Evolutionary conservation across 1,140 invertebrate genomes (phyloP).

Genomic region (Brachystomella parvula): DNA sequence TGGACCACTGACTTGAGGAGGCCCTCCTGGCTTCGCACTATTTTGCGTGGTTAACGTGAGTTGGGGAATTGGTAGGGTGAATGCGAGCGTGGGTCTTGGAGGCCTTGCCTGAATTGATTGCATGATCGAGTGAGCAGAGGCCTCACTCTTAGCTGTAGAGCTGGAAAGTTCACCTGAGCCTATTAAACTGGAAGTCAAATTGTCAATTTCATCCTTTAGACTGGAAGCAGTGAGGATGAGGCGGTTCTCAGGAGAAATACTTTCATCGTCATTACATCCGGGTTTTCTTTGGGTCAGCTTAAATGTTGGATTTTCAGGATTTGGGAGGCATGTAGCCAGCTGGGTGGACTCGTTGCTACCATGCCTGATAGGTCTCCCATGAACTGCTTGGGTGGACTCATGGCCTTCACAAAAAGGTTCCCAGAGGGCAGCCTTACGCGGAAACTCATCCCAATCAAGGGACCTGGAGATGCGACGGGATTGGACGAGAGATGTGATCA

Average conservation of each 20-base stretch:
- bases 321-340: neutral
- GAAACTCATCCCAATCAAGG: slow-evolving; percentile 28
- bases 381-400: slow-evolving; percentile 2
- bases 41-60: neutral
- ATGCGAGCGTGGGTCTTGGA: neutral
- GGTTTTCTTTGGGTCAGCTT: neutral
- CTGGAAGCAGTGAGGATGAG: neutral
- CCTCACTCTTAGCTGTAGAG: neutral
- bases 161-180: neutral
- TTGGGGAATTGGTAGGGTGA: slow-evolving; percentile 21
- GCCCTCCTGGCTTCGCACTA: neutral
- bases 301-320: neutral
- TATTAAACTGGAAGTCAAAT: slow-evolving; percentile 5
- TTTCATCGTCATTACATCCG: neutral
- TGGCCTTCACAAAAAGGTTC: slow-evolving; percentile 17
- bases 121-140: neutral
- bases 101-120: neutral
- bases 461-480: slow-evolving; percentile 27
- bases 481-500: neutral
- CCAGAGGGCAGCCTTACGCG: slow-evolving; percentile 14
- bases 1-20: neutral
- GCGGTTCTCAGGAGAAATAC: neutral
- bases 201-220: slow-evolving; percentile 7
- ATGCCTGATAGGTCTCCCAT: neutral
- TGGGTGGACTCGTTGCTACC: neutral